phyloP scores from a whole-genome alignment of 2,888 invertebrate genomes.

The Leucoma salicis region DNA sequence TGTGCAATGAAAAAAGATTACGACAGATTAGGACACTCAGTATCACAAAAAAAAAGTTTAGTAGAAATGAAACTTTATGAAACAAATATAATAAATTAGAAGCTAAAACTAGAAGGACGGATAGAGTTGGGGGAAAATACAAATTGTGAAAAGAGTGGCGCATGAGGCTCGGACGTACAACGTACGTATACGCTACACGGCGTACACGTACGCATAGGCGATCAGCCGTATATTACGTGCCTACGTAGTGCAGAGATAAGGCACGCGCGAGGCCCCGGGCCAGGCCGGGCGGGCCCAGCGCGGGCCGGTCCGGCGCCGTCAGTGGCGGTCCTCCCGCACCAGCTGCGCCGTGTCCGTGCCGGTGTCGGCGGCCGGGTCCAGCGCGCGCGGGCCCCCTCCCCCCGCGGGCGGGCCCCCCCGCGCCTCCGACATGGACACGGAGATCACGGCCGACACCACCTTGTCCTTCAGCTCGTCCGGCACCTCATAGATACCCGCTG shows the following conservation, averaged over 20 bases:
- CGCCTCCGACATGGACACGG: constrained; percentile 91
- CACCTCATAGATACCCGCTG: constrained; percentile 89
- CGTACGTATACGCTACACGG: background rate
- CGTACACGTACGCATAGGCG: background rate
- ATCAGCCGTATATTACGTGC: background rate
- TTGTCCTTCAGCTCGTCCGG: constrained; percentile 89
- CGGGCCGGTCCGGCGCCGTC: constrained; percentile 45
- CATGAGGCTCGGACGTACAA: no score
- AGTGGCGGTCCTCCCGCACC: constrained; percentile 91
- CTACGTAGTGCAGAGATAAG: background rate
- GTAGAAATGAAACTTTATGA: no score
- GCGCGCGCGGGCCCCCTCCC: constrained; percentile 84
- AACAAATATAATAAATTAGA: no score
- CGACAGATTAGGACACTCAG: no score
- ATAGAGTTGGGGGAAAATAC: constrained; percentile 40
- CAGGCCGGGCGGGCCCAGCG: constrained; percentile 13
- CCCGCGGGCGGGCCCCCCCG: constrained; percentile 80
- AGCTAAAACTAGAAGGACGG: constrained; percentile 52
- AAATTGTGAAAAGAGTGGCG: constrained; percentile 18
- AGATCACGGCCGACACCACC: constrained; percentile 87
- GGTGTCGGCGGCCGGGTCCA: constrained; percentile 93
- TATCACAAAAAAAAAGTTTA: no score
- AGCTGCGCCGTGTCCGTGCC: constrained; percentile 95
- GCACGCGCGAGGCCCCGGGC: constrained; percentile 16
- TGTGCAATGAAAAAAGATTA: no score